A percentile compares a stretch with the other conserved stretches of the same genome.
phyloP scores from a whole-genome alignment of 2,888 invertebrate genomes.

The Gonocerus acuteangulatus region DNA sequence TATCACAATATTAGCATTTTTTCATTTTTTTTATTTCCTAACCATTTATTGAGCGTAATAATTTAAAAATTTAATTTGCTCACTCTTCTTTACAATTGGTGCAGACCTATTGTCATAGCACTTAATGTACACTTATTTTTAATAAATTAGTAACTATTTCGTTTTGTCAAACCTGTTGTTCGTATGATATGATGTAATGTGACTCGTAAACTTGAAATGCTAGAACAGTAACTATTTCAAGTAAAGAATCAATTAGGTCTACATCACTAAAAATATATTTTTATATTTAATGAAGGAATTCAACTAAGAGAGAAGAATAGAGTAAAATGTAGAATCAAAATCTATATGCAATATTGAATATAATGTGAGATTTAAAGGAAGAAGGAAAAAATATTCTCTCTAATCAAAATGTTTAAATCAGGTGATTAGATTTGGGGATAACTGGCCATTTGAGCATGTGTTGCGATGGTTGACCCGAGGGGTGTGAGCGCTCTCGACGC shows the following conservation, averaged over 20 bases:
- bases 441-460: conserved; percentile 24
- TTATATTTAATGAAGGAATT: neutral
- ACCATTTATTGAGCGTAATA: neutral
- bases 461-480: conserved; percentile 24
- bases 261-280: no score
- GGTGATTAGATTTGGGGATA: conserved; percentile 18
- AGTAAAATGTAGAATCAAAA: neutral
- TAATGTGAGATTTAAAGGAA: neutral
- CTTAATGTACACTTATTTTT: conserved; percentile 1
- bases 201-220: neutral
- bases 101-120: conserved; percentile 27
- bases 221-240: no score
- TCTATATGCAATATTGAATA: neutral
- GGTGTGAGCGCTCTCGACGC: conserved; percentile 26
- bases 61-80: neutral
- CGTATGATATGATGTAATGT: neutral
- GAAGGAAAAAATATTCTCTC: neutral
- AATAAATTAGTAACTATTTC: neutral
- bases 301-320: neutral
- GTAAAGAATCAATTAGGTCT: no score
- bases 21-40: neutral
- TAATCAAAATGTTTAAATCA: conserved; percentile 4
- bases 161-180: neutral
- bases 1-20: neutral
- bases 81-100: conserved; percentile 22